Percentiles rank a stretch among this genome's conserved stretches.
These are phyloP conservation scores for Trissonchulus latispiculum DNA, from an alignment of 2,888 invertebrate genomes.

Conservation along the genomic window DNA sequence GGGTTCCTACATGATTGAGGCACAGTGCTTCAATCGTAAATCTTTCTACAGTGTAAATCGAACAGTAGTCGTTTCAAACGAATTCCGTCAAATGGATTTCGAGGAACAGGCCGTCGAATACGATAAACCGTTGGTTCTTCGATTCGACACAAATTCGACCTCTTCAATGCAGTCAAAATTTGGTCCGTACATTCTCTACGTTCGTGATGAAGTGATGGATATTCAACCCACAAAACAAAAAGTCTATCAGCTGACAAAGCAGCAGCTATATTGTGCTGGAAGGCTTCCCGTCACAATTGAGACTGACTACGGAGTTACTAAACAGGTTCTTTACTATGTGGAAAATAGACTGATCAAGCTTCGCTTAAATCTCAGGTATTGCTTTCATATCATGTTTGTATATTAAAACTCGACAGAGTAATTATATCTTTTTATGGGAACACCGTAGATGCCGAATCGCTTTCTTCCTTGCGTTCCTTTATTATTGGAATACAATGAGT, in stretches of 20 bases:
- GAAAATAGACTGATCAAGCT: neutral
- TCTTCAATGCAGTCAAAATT: no score
- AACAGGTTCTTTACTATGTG: neutral
- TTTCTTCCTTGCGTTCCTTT: no score
- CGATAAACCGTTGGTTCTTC: neutral
- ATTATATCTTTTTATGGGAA: no score
- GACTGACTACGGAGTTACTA: constrained; percentile 2
- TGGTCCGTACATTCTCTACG: neutral
- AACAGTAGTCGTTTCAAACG: neutral
- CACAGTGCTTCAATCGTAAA: constrained; percentile 2
- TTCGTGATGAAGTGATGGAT: neutral
- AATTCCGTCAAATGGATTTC: neutral
- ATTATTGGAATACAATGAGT: no score
- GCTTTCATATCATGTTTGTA: no score
- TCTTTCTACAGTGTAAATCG: neutral
- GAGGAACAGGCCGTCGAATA: neutral
- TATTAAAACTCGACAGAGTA: no score
- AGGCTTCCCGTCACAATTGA: constrained; percentile 8
- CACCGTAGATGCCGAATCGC: no score
- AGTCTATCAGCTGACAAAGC: neutral
- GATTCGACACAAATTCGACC: neutral
- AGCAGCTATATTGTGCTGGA: constrained; percentile 15
- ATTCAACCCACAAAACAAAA: neutral
- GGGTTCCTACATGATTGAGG: neutral
- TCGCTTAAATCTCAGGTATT: neutral